Evolutionary conservation across 2,888 invertebrate genomes (phyloP).

Genomic region (Agelastica alni): DNA sequence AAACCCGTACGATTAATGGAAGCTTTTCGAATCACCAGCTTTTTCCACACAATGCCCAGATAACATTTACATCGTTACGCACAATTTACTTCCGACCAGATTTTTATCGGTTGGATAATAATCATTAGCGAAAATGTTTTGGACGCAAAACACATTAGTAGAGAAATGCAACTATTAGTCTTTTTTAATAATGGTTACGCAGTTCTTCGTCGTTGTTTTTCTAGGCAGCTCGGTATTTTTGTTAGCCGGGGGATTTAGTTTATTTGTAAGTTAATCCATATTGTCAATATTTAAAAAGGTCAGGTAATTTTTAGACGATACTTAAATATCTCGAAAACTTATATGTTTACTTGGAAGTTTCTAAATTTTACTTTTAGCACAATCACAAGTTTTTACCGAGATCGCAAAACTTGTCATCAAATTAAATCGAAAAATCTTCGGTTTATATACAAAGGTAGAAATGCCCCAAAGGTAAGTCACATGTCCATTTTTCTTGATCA

Average conservation of each 20-base stretch:
- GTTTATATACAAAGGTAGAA: no score
- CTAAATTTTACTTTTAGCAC: no score
- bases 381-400: no score
- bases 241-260: background rate
- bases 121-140: slow-evolving; percentile 51
- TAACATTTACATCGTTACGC: slow-evolving; percentile 48
- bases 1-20: slow-evolving; percentile 9
- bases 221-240: background rate
- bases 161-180: slow-evolving; percentile 48
- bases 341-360: no score
- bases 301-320: no score
- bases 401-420: no score
- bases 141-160: slow-evolving; percentile 50
- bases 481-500: no score
- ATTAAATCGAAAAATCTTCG: no score
- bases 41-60: slow-evolving; percentile 14
- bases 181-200: slow-evolving; percentile 41
- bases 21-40: slow-evolving; percentile 11
- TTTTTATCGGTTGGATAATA: slow-evolving; percentile 43
- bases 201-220: slow-evolving; percentile 21
- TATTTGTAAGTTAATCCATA: slow-evolving; percentile 7
- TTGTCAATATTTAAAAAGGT: no score
- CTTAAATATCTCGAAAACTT: no score
- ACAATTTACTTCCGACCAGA: slow-evolving; percentile 44
- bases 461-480: no score